Evolutionary conservation across 2,113 vertebrate genomes (phyloP).

Genomic region (Zosterops hypoxanthus): DNA sequence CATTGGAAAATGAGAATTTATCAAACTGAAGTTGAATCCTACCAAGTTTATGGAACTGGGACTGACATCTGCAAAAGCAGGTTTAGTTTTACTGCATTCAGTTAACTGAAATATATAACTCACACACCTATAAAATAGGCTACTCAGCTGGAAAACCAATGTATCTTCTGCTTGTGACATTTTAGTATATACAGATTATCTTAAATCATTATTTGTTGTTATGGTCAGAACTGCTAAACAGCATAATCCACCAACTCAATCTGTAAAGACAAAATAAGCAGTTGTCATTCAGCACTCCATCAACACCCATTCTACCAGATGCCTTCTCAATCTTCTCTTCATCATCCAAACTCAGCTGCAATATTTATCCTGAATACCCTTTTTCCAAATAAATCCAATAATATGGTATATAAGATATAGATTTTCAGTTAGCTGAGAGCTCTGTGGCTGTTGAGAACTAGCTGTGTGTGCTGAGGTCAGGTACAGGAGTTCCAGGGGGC

Average conservation of each 20-base stretch:
- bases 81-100: not conserved
- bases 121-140: not conserved
- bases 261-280: not conserved
- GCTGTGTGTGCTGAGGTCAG: not conserved
- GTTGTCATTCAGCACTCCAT: not conserved
- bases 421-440: not conserved
- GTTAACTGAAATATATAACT: not conserved
- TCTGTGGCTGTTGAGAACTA: not conserved
- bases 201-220: not conserved
- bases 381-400: not conserved
- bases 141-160: not conserved
- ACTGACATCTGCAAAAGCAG: not conserved
- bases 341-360: not conserved
- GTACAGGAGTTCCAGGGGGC: not conserved
- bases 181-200: not conserved
- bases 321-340: not conserved
- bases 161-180: not conserved
- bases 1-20: not conserved
- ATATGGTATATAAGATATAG: not conserved
- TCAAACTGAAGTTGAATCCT: not conserved
- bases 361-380: not conserved
- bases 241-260: not conserved
- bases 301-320: not conserved
- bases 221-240: not conserved
- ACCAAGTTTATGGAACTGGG: not conserved